Evolutionary conservation across 1,140 invertebrate genomes (phyloP).

Genomic region (Caerostris darwini): DNA sequence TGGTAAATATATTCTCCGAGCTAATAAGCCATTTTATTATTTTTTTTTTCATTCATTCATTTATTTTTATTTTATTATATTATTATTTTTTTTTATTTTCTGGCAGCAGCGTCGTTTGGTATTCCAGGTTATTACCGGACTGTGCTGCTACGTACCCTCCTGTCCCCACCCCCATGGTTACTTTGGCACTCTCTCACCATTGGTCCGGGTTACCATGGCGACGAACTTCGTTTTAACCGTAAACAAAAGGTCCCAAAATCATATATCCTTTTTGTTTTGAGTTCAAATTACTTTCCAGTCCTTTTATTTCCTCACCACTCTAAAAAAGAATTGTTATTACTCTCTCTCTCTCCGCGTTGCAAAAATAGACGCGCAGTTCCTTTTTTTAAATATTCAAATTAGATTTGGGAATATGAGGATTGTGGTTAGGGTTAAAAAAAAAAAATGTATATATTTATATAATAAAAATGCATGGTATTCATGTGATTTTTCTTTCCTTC

Average conservation of each 20-base stretch:
- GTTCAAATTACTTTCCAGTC: conserved; percentile 12
- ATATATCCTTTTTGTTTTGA: conserved; percentile 60
- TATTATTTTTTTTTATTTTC: conserved; percentile 26
- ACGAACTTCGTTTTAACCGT: conserved; percentile 60
- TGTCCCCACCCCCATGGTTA: conserved; percentile 54
- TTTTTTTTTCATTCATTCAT: conserved; percentile 8
- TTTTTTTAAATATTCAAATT: conserved; percentile 41
- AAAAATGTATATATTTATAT: too few species aligned
- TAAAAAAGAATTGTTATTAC: conserved; percentile 43
- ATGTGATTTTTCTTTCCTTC: too few species aligned
- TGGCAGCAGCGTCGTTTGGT: conserved; percentile 63
- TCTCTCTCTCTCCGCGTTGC: not conserved
- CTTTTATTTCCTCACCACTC: conserved; percentile 29
- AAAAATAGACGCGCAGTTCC: conserved; percentile 11
- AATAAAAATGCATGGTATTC: too few species aligned
- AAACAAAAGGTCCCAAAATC: conserved; percentile 73
- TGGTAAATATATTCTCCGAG: conserved; percentile 67
- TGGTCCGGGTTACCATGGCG: conserved; percentile 68
- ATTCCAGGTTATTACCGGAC: conserved; percentile 71
- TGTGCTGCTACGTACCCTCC: conserved; percentile 12
- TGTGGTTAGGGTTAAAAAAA: not conserved
- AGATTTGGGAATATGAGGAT: conserved; percentile 12
- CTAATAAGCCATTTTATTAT: conserved; percentile 74
- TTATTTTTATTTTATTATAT: conserved; percentile 32
- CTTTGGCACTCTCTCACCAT: conserved; percentile 72